phyloP scores from a whole-genome alignment of 2,113 vertebrate species.

The Colius striatus region DNA sequence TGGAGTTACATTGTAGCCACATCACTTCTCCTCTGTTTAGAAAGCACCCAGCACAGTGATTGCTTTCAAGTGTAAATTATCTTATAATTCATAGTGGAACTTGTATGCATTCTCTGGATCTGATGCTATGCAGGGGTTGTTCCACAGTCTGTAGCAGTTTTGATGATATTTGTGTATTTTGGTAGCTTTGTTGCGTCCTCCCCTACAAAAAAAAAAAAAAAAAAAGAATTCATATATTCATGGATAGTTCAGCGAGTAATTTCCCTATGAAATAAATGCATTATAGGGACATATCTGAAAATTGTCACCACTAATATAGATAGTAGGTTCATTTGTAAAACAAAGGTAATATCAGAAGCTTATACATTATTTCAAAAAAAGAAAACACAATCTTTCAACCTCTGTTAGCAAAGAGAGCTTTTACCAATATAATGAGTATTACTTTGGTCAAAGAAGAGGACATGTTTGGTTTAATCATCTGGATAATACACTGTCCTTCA shows the following conservation, averaged over 20 bases:
- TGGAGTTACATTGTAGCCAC: not conserved
- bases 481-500: not conserved
- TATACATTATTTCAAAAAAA: not conserved
- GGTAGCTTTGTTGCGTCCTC: not conserved
- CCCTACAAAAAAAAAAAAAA: not conserved
- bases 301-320: not conserved
- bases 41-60: not conserved
- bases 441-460: not conserved
- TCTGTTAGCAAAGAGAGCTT: not conserved
- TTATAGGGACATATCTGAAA: not conserved
- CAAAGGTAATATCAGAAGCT: not conserved
- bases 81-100: not conserved
- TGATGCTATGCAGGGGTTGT: not conserved
- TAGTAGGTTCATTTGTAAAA: not conserved
- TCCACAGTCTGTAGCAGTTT: not conserved
- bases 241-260: not conserved
- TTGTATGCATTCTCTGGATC: not conserved
- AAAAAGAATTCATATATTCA: not conserved
- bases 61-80: not conserved
- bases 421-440: not conserved
- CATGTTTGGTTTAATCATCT: not conserved
- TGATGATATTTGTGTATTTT: not conserved
- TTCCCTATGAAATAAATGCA: not conserved
- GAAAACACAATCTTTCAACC: not conserved
- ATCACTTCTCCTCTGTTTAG: not conserved